Conservation (phyloP, 1,140 invertebrate genomes). For the Daktulosphaira vitifoliae region DNA sequence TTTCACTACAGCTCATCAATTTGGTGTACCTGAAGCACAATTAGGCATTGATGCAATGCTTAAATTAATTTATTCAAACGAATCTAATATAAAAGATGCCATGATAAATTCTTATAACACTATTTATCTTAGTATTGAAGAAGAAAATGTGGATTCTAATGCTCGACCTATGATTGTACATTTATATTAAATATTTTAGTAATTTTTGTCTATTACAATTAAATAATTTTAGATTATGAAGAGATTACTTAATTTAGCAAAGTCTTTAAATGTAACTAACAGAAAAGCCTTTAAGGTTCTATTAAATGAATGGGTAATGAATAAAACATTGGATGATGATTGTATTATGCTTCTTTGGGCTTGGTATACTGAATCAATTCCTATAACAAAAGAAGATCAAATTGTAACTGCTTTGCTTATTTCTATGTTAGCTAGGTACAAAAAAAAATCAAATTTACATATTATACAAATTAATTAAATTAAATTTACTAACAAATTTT, state of each 20-base stretch:
- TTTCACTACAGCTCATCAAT: constrained; percentile 69
- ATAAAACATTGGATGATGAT: constrained; percentile 50
- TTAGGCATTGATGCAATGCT: constrained; percentile 65
- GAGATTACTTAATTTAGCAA: constrained; percentile 51
- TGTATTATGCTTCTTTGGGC: constrained; percentile 41
- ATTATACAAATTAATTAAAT: too few species aligned
- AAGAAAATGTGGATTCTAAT: constrained; percentile 31
- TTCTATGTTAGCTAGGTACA: constrained; percentile 58
- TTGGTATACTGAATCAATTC: constrained; percentile 6
- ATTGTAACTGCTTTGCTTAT: constrained; percentile 61
- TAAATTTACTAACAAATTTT: neutral
- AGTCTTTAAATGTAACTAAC: constrained; percentile 52
- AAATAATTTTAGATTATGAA: constrained; percentile 36
- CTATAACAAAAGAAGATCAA: constrained; percentile 51
- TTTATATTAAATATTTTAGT: neutral
- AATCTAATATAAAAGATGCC: constrained; percentile 53
- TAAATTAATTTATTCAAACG: constrained; percentile 62
- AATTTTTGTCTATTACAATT: neutral
- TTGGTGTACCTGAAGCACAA: constrained; percentile 62
- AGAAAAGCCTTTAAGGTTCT: constrained; percentile 61
- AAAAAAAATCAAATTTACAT: neutral
- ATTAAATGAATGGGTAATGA: constrained; percentile 55
- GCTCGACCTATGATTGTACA: constrained; percentile 11
- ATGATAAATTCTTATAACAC: constrained; percentile 54
- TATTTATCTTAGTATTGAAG: constrained; percentile 49